phyloP scores from a whole-genome alignment of 30 jellyfish, hydroid and myxozoan species.

The Rhopilema esculentum region DNA sequence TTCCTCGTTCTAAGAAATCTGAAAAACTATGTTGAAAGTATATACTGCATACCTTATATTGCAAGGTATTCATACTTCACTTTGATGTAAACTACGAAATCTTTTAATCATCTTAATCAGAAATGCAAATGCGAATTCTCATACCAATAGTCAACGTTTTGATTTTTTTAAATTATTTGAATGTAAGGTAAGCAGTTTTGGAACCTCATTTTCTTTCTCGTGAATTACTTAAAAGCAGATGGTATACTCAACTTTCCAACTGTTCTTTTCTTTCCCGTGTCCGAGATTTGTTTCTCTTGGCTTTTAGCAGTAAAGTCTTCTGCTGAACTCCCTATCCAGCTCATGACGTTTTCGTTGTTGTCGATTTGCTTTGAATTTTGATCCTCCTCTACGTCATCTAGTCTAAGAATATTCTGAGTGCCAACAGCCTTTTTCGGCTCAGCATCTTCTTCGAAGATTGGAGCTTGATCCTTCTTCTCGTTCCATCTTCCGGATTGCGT shows the following conservation, averaged over 20 bases:
- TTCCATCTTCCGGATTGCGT: neutral
- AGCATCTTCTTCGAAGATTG: conserved; percentile 5
- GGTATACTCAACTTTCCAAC: conserved; percentile 54
- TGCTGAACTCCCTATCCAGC: neutral
- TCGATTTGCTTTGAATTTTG: neutral
- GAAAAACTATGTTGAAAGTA: no score
- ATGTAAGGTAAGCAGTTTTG: neutral
- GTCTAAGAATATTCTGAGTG: neutral
- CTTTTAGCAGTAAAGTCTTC: neutral
- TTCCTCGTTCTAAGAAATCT: no score
- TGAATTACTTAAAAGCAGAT: conserved; percentile 17
- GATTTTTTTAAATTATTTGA: neutral
- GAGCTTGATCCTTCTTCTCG: neutral
- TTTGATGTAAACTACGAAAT: no score
- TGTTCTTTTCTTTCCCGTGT: neutral
- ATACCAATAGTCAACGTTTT: no score
- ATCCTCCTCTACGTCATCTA: conserved; percentile 1
- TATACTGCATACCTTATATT: no score
- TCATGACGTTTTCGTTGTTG: neutral
- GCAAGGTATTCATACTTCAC: no score
- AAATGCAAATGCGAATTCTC: no score
- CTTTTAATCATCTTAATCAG: no score
- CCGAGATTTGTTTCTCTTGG: neutral
- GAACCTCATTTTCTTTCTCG: neutral
- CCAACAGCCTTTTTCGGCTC: neutral